Base-by-base conservation (phyloP, 2,797 vertebrate genomes). In the Spea hammondii region DNA sequence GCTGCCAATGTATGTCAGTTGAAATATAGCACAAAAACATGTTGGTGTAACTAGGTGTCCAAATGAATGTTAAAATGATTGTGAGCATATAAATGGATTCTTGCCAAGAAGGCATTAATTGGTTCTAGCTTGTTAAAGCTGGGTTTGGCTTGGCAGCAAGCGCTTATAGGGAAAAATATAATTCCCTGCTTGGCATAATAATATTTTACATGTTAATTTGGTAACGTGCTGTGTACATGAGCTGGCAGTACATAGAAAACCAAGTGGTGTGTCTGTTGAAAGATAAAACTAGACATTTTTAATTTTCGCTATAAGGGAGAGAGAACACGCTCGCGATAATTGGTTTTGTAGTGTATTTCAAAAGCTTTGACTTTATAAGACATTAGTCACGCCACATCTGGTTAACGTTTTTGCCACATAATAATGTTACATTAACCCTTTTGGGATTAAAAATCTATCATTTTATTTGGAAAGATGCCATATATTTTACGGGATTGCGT, bases 391-490 rank as follows among this genome's bases (percentile, higher is more conserved):
- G 17, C 51, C 70, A 75, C 72, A 79, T 79, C 72, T 79, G 78
- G 47, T 70, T 69, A 79, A 6, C 51, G 71, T 74, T 79, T 73
- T 74, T 74, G 65, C 49, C 78, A 79, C 72, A 74, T 79, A 53
- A 62, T 79, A 79, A 74, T 79, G 54, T 79, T 73, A 73, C 65
- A 68, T 74, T 74, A 79, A 79, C 72, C 71, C 54, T 71, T 69
- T 12, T 51, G n/a, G 71, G 48, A 54, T 65, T 64, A 74, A 79
- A 74, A 64, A 79, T 75, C 62, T 70, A 70, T 79, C 72, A 79
- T 53, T 57, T 70, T 75, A 70, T 70, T 70, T 79, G 78, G 59
- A 79, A 55, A 75, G 32, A 75, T 70, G 49, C 72, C 57, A 70
- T 79, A 75, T 79, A 65, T 79, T 75, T 8, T 69, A 49, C 17